Evolutionary conservation across 2,888 invertebrate species (phyloP).

Genomic region (Arctia plantaginis): DNA sequence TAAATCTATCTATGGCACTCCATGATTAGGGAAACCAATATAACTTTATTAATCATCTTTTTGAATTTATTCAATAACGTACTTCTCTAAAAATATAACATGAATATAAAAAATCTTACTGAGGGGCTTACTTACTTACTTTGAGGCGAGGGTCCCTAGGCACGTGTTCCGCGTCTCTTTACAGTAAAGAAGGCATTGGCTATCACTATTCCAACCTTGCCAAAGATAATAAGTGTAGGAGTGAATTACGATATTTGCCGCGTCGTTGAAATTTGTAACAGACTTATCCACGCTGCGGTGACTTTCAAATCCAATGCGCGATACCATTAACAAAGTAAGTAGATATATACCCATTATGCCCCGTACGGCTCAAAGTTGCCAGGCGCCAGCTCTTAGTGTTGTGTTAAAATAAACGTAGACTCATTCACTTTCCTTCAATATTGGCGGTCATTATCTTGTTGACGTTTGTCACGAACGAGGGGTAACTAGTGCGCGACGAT

Average conservation of each 20-base stretch:
- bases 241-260: neutral
- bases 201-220: slow-evolving; percentile 16
- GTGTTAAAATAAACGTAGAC: slow-evolving; percentile 32
- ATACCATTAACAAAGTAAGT: neutral
- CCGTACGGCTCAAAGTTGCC: neutral
- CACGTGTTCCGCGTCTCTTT: neutral
- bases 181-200: neutral
- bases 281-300: too few relatives aligned
- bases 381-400: slow-evolving; percentile 2
- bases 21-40: too few relatives aligned
- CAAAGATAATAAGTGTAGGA: slow-evolving; percentile 23
- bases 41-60: too few relatives aligned
- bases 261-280: neutral
- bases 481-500: slow-evolving; percentile 35
- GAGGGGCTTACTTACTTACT: too few relatives aligned
- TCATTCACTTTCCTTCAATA: slow-evolving; percentile 48
- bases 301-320: neutral
- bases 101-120: neutral
- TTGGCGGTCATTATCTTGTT: slow-evolving; percentile 51
- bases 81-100: too few relatives aligned
- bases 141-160: neutral
- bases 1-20: neutral
- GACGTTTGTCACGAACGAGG: slow-evolving; percentile 39
- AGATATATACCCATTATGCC: neutral
- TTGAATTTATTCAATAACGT: too few relatives aligned